Base-by-base conservation (phyloP, 2,113 vertebrate species). In the Cyphomyrus plagiostoma region DNA sequence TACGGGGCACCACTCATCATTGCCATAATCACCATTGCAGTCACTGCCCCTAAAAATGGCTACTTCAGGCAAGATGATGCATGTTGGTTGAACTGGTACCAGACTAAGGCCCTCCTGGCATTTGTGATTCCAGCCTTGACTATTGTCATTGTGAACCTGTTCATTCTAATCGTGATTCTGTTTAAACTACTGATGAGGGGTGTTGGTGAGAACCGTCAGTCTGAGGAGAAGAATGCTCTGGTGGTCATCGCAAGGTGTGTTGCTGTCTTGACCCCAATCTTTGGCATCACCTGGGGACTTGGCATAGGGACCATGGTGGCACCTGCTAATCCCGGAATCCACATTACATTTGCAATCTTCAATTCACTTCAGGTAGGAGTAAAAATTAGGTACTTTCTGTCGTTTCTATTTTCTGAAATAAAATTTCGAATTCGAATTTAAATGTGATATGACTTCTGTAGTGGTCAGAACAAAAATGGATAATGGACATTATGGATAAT, bases 271-370 rank as follows among this genome's bases (percentile, higher is more conserved):
- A 97, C 97, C 0, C 97, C 97, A 26, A 90, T 98, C 66, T 94
- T 98, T 90, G 97, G 97, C 82, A 94, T 98, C 46, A 98, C 97
- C 7, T 98, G 97, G 97, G 94, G 95, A 21, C 95, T 98, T 91
- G 97, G 97, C 88, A 92, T 98, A 48, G 96, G 95, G 1, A 96
- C 95, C 0, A 93, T 97, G 91, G 0, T 26, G 58, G 58, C n/a
- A 26, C 58, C 58, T 1, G n/a, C 58, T n/a, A 66, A 66, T 11
- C 58, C n/a, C 1, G 58, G 58, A 66, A 0, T 66, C 58, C 58
- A 66, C n/a, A 11, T 66, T 66, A 3, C 58, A 66, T 66, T 66
- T 66, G 9, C 58, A 26, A 10, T 26, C n/a, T 26, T 66, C n/a
- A 66, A 66, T 66, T 66, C 58, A 26, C n/a, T 66, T 66, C 58